A percentile compares a stretch with the other conserved stretches of the same genome.
Evolutionary conservation across 2,797 vertebrate genomes (phyloP).

Genomic region (Melanotaenia maccullochi): DNA sequence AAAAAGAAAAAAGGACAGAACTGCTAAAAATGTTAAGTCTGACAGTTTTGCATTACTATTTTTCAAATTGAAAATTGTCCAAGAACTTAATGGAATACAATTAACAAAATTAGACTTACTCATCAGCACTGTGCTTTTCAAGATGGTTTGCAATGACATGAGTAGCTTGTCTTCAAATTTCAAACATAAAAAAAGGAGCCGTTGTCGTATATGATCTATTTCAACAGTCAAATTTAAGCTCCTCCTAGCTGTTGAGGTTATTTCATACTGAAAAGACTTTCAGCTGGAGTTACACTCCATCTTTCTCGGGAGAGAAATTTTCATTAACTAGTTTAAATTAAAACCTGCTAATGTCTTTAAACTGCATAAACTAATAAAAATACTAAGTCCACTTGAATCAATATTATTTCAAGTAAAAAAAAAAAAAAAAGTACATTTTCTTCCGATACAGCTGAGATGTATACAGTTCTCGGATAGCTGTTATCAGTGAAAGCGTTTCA

Average conservation of each 20-base stretch:
- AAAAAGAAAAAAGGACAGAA: conserved; percentile 18
- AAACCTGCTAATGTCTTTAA: conserved; percentile 51
- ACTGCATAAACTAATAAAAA: conserved; percentile 36
- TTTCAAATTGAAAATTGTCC: conserved; percentile 29
- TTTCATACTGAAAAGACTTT: conserved; percentile 11
- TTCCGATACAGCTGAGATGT: not conserved
- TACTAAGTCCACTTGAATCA: conserved; percentile 32
- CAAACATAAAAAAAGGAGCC: conserved; percentile 3
- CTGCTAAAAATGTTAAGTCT: conserved; percentile 38
- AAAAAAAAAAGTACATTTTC: conserved; percentile 2
- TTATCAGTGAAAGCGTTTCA: conserved; percentile 23
- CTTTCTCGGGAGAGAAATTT: conserved; percentile 7
- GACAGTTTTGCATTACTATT: conserved; percentile 32
- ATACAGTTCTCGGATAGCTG: conserved; percentile 55
- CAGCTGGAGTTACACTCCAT: conserved; percentile 16
- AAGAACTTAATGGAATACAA: conserved; percentile 20
- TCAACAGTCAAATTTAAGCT: conserved; percentile 18
- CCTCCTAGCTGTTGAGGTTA: conserved; percentile 22
- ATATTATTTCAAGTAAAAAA: conserved; percentile 12
- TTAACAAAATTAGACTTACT: conserved; percentile 41
- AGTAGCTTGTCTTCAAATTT: not conserved
- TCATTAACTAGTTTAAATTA: conserved; percentile 42
- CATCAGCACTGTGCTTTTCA: conserved; percentile 70
- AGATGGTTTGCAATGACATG: conserved; percentile 33
- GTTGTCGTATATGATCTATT: conserved; percentile 22